phyloP scores from a whole-genome alignment of 1,140 invertebrate species.

The Papilio machaon region DNA sequence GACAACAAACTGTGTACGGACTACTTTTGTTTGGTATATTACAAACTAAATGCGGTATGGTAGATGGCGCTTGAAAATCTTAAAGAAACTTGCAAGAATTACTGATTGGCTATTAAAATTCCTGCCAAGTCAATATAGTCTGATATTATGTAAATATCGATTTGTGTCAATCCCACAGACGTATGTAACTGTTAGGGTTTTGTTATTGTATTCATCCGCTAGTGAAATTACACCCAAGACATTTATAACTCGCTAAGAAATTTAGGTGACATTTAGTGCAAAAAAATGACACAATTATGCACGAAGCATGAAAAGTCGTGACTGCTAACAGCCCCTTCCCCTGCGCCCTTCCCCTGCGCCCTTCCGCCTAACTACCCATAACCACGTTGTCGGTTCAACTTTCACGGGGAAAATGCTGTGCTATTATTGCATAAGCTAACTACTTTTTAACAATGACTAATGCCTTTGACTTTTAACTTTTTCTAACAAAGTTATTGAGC shows the following conservation, averaged over 20 bases:
- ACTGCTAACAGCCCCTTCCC: not conserved
- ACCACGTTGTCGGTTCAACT: slow-evolving; percentile 14
- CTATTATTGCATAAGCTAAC: slow-evolving; percentile 17
- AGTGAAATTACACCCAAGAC: not conserved
- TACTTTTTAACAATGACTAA: slow-evolving; percentile 18
- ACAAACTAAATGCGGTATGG: not conserved
- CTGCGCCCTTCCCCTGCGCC: not conserved
- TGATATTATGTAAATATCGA: no score
- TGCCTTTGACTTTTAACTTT: slow-evolving; percentile 15
- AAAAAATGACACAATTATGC: slow-evolving; percentile 30
- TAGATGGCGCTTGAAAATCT: not conserved
- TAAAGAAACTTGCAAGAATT: no score
- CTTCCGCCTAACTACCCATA: slow-evolving; percentile 21
- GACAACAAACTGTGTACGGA: not conserved
- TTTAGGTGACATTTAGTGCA: slow-evolving; percentile 28
- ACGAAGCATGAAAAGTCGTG: slow-evolving; percentile 28
- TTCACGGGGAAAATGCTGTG: not conserved
- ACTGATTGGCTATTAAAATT: no score
- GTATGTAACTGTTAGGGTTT: no score
- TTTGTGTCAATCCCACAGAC: no score
- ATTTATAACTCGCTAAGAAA: not conserved
- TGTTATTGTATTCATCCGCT: not conserved
- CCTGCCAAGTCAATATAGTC: no score
- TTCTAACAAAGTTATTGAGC: not conserved
- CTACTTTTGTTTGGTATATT: not conserved